Conservation (phyloP, 1,140 invertebrate species). For the Lepidurus arcticus region DNA sequence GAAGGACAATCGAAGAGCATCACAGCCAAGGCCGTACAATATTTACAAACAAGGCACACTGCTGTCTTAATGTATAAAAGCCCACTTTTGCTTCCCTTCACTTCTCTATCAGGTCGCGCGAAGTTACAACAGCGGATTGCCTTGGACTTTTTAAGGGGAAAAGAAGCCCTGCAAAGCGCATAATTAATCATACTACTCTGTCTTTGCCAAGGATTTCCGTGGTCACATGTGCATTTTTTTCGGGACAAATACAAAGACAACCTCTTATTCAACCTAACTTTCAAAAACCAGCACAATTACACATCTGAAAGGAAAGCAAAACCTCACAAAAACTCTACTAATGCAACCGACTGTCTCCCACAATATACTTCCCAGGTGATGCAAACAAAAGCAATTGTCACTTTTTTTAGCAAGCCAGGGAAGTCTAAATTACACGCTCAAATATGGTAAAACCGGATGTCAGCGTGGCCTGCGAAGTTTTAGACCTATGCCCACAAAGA, state of each 20-base stretch:
- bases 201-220: background rate
- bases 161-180: background rate
- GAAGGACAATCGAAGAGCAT: background rate
- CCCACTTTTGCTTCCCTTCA: background rate
- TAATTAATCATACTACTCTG: background rate
- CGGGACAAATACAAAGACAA: background rate
- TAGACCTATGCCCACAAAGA: too few species aligned
- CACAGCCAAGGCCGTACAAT: slow-evolving; percentile 8
- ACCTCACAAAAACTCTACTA: too few species aligned
- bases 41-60: slow-evolving; percentile 11
- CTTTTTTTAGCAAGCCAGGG: too few species aligned
- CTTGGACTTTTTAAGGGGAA: background rate
- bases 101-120: background rate
- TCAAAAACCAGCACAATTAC: too few species aligned
- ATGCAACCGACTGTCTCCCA: too few species aligned
- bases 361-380: too few species aligned
- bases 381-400: too few species aligned
- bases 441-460: too few species aligned
- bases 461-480: too few species aligned
- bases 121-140: background rate
- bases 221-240: background rate
- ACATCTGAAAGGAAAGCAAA: too few species aligned
- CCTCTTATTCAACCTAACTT: too few species aligned
- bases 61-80: background rate
- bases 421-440: too few species aligned